phyloP scores from a whole-genome alignment of 2,797 vertebrate species.

The Jordanella pulchra region DNA sequence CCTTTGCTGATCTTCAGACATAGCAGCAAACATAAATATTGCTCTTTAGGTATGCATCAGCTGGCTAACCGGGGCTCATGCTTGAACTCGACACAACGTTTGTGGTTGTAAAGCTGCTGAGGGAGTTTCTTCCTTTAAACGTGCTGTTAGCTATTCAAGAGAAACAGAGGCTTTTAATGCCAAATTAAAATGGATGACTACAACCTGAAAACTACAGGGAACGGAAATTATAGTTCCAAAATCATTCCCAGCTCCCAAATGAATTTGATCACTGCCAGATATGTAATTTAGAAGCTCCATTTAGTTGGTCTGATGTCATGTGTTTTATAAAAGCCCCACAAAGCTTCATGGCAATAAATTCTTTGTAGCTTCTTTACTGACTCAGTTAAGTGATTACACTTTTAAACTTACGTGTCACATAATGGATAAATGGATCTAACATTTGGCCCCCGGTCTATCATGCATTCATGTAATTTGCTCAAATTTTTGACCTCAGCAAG shows the following conservation, averaged over 20 bases:
- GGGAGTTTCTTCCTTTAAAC: slow-evolving; percentile 37
- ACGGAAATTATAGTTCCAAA: slow-evolving; percentile 3
- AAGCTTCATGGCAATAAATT: not conserved
- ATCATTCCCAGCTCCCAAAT: slow-evolving; percentile 9
- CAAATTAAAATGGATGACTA: slow-evolving; percentile 12
- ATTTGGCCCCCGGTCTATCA: slow-evolving; percentile 16
- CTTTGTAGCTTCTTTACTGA: not conserved
- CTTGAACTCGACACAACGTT: slow-evolving; percentile 21
- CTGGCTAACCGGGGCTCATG: slow-evolving; percentile 30
- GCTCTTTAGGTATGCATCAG: slow-evolving; percentile 36
- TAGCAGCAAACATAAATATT: slow-evolving; percentile 39
- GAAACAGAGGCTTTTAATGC: slow-evolving; percentile 32
- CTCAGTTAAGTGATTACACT: not conserved
- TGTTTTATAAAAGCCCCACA: not conserved
- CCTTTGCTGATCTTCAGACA: slow-evolving; percentile 30
- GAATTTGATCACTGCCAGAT: not conserved
- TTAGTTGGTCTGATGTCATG: not conserved
- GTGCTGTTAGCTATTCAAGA: slow-evolving; percentile 47
- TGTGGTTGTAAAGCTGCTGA: slow-evolving; percentile 25
- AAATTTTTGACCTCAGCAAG: slow-evolving; percentile 41
- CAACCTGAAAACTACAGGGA: slow-evolving; percentile 18
- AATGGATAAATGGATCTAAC: slow-evolving; percentile 25
- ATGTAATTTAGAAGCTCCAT: slow-evolving; percentile 11
- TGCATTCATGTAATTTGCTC: slow-evolving; percentile 38
- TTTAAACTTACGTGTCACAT: slow-evolving; percentile 12